Evolutionary conservation across 1,140 invertebrate species (phyloP).

Genomic region (Hydropsyche tenuis): DNA sequence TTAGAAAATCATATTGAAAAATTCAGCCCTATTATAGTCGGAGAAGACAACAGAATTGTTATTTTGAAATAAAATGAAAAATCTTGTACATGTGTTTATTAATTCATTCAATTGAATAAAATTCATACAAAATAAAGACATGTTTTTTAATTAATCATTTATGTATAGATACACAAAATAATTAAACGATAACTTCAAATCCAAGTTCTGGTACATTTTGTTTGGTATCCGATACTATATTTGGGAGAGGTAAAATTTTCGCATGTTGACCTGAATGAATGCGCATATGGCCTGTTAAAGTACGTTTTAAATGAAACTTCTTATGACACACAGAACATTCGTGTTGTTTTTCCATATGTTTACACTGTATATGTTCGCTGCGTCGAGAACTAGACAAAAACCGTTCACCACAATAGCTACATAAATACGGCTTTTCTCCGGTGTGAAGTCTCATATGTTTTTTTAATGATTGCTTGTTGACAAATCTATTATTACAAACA

Average conservation of each 20-base stretch:
- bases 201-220: slow-evolving; percentile 44
- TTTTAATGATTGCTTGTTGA: slow-evolving; percentile 52
- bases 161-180: too few relatives aligned
- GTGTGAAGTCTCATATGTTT: slow-evolving; percentile 58
- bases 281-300: slow-evolving; percentile 32
- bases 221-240: slow-evolving; percentile 22
- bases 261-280: slow-evolving; percentile 32
- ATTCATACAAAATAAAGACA: too few relatives aligned
- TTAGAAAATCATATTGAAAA: slow-evolving; percentile 36
- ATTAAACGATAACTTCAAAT: slow-evolving; percentile 45
- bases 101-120: too few relatives aligned
- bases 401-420: slow-evolving; percentile 36
- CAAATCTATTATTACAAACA: slow-evolving; percentile 72
- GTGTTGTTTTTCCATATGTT: slow-evolving; percentile 41
- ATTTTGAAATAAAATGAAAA: neutral
- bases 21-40: slow-evolving; percentile 28
- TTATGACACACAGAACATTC: slow-evolving; percentile 43
- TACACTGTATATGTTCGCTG: slow-evolving; percentile 41
- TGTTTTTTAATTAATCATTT: neutral
- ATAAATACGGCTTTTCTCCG: slow-evolving; percentile 58
- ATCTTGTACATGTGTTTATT: too few relatives aligned
- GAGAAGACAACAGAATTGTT: slow-evolving; percentile 41
- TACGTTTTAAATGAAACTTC: slow-evolving; percentile 39
- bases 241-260: neutral
- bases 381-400: slow-evolving; percentile 44